These are phyloP conservation scores for Cyrtorhinus lividipennis DNA, from an alignment of 1,140 invertebrate species.

Conservation along the genomic window DNA sequence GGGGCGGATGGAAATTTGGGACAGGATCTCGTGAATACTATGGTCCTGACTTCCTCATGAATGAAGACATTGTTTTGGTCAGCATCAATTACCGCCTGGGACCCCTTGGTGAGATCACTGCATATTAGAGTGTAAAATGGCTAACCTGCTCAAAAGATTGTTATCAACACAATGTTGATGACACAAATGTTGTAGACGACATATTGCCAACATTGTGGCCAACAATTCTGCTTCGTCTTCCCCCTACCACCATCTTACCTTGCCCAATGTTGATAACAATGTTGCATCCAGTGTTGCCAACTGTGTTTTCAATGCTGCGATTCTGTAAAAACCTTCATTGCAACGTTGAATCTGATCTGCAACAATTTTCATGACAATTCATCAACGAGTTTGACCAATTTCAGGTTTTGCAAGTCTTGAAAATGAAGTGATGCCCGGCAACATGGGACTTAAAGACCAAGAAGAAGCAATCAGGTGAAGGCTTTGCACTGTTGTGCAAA, in stretches of 20 bases:
- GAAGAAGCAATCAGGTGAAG: conserved; percentile 37
- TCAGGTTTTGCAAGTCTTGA: conserved; percentile 36
- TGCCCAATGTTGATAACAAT: too few species aligned
- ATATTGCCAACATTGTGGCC: too few species aligned
- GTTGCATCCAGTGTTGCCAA: too few species aligned
- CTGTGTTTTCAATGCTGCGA: too few species aligned
- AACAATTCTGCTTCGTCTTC: too few species aligned
- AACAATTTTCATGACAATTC: conserved; percentile 18
- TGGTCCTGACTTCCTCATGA: conserved; percentile 45
- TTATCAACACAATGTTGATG: neutral
- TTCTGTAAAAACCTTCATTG: too few species aligned
- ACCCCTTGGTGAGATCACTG: conserved; percentile 35
- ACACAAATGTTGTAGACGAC: too few species aligned
- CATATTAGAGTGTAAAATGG: neutral
- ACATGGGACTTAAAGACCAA: conserved; percentile 28
- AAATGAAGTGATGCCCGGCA: neutral
- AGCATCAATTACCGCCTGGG: conserved; percentile 53
- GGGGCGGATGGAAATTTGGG: conserved; percentile 41
- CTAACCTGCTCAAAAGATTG: neutral
- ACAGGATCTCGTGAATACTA: conserved; percentile 37
- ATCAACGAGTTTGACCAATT: conserved; percentile 41
- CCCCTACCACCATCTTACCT: too few species aligned
- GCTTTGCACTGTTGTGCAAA: neutral
- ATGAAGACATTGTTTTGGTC: conserved; percentile 48
- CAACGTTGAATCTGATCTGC: too few species aligned